Base-by-base conservation (phyloP, 2,888 invertebrate genomes). In the Troglohyphantes excavatus region DNA sequence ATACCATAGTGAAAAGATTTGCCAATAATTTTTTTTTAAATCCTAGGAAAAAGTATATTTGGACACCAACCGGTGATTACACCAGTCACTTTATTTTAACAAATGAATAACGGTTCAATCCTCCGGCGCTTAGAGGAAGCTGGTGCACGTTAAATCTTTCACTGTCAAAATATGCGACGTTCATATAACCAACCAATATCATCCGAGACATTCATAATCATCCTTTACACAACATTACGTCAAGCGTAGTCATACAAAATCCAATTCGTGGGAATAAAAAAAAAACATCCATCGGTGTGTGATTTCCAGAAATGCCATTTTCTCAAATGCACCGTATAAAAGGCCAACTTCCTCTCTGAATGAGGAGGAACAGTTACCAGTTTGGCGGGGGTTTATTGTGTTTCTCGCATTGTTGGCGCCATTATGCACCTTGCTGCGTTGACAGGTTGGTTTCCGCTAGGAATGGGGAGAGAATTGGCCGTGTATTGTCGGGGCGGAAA, bases 241-340 rank as follows among this genome's bases (percentile, higher is more conserved):
- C 39, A 19, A 43, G 21, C 23, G 17, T 67, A 17, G 39, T 39
- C 9, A 39, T 39, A 11, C 2, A 39, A 68, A 68, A 68, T 33
- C 29, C 13, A 17, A 27, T n/a, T 23, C 82, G 82, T 82, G 82
- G 82, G 82, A 82, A 82, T 68, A 27, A 3, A 11, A 26, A 29
- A 27, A 3, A 11, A 26, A 29, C 26, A 7, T 53, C 23, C 63
- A 63, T 27, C 21, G 33, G 46, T 81, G 53, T 82, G 82, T 61
- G 82, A 82, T 82, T 82, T 70, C 39, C 61, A 82, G 59, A 82
- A 70, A 82, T 82, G 53, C 61, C 82, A 21, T 33, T 82, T 82
- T 82, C 70, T 68, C 82, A 82, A 82, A 82, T 70, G 21, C 17
- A 21, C 39, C 70, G 43, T 61, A 59, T 82, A 82, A 82, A 79